Evolutionary conservation across 2,797 vertebrate species (phyloP), one percentile per base, ranked within the genome.

Genomic region (Allobates femoralis): DNA sequence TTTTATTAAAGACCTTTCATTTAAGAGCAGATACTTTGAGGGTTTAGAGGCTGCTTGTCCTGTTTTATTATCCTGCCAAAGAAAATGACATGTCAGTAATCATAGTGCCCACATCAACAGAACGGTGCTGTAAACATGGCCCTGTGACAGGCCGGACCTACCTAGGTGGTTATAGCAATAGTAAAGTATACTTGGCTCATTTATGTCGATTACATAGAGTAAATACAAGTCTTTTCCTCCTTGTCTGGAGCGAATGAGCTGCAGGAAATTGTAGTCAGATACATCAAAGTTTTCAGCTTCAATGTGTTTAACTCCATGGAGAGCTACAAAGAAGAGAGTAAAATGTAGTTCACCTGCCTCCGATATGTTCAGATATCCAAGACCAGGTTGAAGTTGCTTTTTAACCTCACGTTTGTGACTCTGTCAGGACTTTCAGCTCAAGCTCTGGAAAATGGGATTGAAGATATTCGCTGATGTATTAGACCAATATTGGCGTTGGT

Each of bases 111-210:
- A 32, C 50, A 55, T 78, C 55, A 78, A 56, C 50, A 58, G 32
- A 58, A 19, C 14, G 21, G 50, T 34, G 75, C 53, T 30, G 23
- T 56, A 77, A 55, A 37, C 55, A 78, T 21, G 15, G 74, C 74
- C 53, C 23, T 14, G 53, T 58, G 34, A 51, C 46, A 64, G 58
- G 34, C 60, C 21, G 58, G 58, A 34, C 41, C 41, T 51, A 55
- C 66, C 66, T 71, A 83, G 64, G 46, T 73, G 81, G 67, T 73
- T 83, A 56, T 1, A 73, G 28, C 23, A 83, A 83, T 83, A 46
- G 50, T 74, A 74, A 50, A 50, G 50, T 16, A 50, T 41, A 74
- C 21, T 41, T 50, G 41, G 71, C 71, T n/a, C 41, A 26, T 46
- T 26, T 26, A 50, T 74, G 71, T 50, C 46, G 41, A 50, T 74